Conservation (phyloP, 2,113 vertebrate genomes). For the Cyprinodon variegatus region DNA sequence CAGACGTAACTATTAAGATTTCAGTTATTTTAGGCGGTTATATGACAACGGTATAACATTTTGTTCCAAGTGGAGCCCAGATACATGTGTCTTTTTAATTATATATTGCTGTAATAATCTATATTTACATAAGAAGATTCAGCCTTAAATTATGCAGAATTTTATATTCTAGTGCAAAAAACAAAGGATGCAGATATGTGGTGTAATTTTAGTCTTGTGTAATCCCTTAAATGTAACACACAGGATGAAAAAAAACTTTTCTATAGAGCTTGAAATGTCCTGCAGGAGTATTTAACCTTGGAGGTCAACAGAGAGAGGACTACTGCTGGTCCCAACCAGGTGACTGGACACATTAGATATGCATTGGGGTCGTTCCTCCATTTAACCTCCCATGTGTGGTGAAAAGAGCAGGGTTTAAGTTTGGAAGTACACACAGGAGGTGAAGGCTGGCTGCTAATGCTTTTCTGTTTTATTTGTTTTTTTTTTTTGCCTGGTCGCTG, state of each 20-base stretch:
- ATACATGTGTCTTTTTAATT: background rate
- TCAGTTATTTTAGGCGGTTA: no score
- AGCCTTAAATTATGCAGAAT: no score
- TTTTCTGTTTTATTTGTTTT: constrained; percentile 15
- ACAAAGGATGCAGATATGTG: no score
- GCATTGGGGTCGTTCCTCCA: constrained; percentile 48
- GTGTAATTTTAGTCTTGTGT: no score
- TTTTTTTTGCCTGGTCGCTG: constrained; percentile 43
- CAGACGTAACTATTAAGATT: no score
- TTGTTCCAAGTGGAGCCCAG: background rate
- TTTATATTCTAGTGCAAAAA: no score
- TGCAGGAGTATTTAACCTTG: constrained; percentile 16
- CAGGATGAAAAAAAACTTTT: no score
- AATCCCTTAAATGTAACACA: no score
- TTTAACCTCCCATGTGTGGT: constrained; percentile 43
- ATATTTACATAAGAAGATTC: background rate
- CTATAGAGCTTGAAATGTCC: background rate
- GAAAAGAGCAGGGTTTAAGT: constrained; percentile 34
- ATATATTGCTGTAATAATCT: background rate
- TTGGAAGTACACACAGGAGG: constrained; percentile 44
- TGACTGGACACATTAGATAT: constrained; percentile 54
- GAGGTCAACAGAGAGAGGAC: constrained; percentile 35
- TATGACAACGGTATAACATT: background rate
- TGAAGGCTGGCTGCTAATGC: constrained; percentile 46
- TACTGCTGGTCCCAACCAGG: constrained; percentile 33